Conservation (phyloP, 2,797 vertebrate species). For the Hydrocynus forskahlii region DNA sequence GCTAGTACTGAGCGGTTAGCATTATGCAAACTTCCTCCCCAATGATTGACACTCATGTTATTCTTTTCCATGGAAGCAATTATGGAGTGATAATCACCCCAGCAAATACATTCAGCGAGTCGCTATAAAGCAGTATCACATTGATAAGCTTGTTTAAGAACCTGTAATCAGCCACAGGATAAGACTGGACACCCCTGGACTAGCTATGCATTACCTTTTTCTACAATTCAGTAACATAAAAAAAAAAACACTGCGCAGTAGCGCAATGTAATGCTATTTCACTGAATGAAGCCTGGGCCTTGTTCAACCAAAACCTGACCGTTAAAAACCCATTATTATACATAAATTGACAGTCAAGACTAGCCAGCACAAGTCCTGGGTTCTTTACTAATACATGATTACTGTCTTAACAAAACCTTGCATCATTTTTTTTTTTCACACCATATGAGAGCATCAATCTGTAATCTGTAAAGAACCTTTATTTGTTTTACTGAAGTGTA, state of each 20-base stretch:
- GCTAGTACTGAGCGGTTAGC: background rate
- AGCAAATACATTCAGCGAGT: slow-evolving; percentile 6
- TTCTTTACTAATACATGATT: background rate
- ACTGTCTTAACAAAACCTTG: too few species aligned
- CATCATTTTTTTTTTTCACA: too few species aligned
- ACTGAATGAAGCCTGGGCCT: background rate
- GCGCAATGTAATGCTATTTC: background rate
- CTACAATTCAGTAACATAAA: background rate
- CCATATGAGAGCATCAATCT: too few species aligned
- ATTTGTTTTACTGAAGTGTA: too few species aligned
- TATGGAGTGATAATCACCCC: background rate
- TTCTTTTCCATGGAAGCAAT: background rate
- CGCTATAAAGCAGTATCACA: background rate
- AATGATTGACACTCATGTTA: background rate
- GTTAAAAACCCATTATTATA: too few species aligned
- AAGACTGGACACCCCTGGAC: too few species aligned
- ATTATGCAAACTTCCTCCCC: background rate
- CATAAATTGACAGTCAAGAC: background rate
- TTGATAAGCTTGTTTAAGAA: too few species aligned
- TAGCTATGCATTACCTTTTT: background rate
- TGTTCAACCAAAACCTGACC: background rate
- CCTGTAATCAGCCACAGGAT: too few species aligned
- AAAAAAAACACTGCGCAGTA: background rate
- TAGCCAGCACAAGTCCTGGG: background rate
- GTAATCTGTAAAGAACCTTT: too few species aligned